Conservation (phyloP, 1,140 invertebrate species). For the Brachionus paranguensis region DNA sequence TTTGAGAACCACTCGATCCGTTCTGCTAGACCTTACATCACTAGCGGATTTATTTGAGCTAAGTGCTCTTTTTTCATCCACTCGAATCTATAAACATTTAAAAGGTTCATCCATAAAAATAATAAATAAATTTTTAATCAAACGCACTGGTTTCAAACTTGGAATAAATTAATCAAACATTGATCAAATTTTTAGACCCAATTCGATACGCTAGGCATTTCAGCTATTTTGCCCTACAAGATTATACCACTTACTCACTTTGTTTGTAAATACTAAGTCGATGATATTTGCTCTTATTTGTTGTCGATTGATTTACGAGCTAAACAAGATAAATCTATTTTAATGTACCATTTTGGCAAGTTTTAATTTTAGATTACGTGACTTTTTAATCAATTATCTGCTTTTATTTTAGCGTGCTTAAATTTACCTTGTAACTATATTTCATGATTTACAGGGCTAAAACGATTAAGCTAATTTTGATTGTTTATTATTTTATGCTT, state of each 20-base stretch:
- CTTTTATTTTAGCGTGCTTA: not conserved
- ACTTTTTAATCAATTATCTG: not conserved
- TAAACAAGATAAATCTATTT: not conserved
- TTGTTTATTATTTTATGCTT: not conserved
- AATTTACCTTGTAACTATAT: not conserved
- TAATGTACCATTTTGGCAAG: not conserved
- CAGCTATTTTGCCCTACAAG: not conserved
- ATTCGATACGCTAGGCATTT: not conserved
- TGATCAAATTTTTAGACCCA: not conserved
- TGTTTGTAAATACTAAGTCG: not conserved
- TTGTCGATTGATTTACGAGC: not conserved
- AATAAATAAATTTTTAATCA: not conserved
- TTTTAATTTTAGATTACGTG: not conserved
- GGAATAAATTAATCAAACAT: not conserved
- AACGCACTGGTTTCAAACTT: not conserved
- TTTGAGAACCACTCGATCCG: not conserved
- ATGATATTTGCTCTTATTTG: not conserved
- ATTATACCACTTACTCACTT: not conserved
- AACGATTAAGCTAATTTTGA: not conserved
- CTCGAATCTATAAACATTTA: not conserved
- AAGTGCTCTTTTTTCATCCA: not conserved
- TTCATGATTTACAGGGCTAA: not conserved
- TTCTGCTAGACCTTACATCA: not conserved
- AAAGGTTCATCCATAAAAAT: not conserved
- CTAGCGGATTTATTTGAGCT: not conserved